phyloP scores from a whole-genome alignment of 2,888 invertebrate genomes.

The Cataglyphis altisquamis region DNA sequence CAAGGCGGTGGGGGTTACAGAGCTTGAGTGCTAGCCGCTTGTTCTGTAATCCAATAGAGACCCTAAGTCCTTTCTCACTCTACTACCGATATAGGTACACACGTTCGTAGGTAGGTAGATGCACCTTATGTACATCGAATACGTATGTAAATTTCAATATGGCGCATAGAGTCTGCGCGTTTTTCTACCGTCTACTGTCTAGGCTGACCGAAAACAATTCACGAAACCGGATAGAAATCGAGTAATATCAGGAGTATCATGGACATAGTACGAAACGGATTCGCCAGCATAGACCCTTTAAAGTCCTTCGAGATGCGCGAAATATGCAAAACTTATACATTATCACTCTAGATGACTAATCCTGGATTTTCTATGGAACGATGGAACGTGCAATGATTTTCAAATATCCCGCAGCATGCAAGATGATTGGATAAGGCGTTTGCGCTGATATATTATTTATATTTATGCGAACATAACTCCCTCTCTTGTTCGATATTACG shows the following conservation, averaged over 20 bases:
- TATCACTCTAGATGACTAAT: slow-evolving; percentile 20
- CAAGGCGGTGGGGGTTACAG: slow-evolving; percentile 72
- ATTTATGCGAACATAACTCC: slow-evolving; percentile 38
- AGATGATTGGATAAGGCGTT: slow-evolving; percentile 44
- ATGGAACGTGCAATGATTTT: slow-evolving; percentile 40
- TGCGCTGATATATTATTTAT: slow-evolving; percentile 49
- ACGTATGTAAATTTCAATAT: slow-evolving; percentile 79
- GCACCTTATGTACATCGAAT: slow-evolving; percentile 62
- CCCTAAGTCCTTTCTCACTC: slow-evolving; percentile 78
- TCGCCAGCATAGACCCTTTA: slow-evolving; percentile 7
- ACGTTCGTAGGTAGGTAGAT: slow-evolving; percentile 52
- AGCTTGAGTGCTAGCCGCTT: slow-evolving; percentile 81
- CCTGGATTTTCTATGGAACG: slow-evolving; percentile 5
- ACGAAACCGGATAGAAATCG: not conserved
- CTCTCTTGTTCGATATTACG: slow-evolving; percentile 42
- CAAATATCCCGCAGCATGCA: slow-evolving; percentile 33
- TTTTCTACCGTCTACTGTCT: slow-evolving; percentile 48
- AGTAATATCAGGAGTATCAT: not conserved
- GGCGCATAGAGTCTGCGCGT: slow-evolving; percentile 64
- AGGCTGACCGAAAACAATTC: slow-evolving; percentile 41
- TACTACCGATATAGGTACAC: slow-evolving; percentile 70
- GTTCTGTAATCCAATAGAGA: slow-evolving; percentile 82
- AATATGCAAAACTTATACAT: slow-evolving; percentile 42
- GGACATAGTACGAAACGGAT: not conserved
- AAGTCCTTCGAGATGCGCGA: not conserved